phyloP scores from a whole-genome alignment of 2,113 vertebrate genomes.

The Paedocypris sp. region DNA sequence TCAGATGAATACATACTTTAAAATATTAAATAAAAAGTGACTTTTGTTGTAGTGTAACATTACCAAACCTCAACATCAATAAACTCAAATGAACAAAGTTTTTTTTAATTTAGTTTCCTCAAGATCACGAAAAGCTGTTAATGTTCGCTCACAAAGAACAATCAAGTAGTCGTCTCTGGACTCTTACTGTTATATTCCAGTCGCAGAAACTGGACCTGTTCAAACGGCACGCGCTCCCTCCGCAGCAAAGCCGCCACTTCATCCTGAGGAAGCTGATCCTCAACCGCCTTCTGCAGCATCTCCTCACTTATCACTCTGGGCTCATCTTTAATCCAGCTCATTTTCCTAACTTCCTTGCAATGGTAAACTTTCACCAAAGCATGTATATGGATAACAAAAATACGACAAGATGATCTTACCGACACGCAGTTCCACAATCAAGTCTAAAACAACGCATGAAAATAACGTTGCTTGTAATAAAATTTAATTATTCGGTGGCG shows the following conservation, averaged over 20 bases:
- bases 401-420: too few relatives aligned
- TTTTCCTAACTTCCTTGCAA: constrained; percentile 23
- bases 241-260: constrained; percentile 47
- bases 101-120: background rate
- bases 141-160: background rate
- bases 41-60: too few relatives aligned
- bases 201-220: constrained; percentile 59
- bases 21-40: too few relatives aligned
- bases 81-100: too few relatives aligned
- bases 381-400: too few relatives aligned
- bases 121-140: too few relatives aligned
- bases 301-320: constrained; percentile 66
- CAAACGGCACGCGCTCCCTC: constrained; percentile 54
- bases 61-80: too few relatives aligned
- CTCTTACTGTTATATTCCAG: constrained; percentile 75
- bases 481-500: too few relatives aligned
- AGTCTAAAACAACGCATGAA: background rate
- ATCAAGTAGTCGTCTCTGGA: too few relatives aligned
- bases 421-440: background rate
- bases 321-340: constrained; percentile 51
- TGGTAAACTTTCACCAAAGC: background rate
- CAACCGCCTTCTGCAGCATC: constrained; percentile 59
- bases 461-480: background rate
- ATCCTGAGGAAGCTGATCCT: constrained; percentile 56
- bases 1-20: too few relatives aligned